These are phyloP conservation scores for Machimus rusticus DNA, from an alignment of 2,888 invertebrate genomes.

Conservation along the genomic window DNA sequence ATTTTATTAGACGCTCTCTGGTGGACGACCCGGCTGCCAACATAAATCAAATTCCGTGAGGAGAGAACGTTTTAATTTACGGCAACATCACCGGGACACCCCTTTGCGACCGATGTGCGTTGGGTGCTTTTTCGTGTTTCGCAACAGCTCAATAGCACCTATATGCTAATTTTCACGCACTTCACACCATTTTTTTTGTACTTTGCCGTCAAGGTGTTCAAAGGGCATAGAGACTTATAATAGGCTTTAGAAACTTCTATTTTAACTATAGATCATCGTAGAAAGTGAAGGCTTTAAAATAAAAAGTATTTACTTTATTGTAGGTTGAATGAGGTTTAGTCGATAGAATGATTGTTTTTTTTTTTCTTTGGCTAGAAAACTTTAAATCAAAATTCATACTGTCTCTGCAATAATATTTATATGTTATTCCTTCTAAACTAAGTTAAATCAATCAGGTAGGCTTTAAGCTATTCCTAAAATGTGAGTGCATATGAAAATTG, in stretches of 20 bases:
- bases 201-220: neutral
- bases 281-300: neutral
- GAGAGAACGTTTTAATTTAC: slow-evolving; percentile 42
- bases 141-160: neutral
- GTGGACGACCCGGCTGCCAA: neutral
- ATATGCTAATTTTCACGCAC: neutral
- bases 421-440: too few relatives aligned
- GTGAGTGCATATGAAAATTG: too few relatives aligned
- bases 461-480: too few relatives aligned
- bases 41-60: slow-evolving; percentile 44
- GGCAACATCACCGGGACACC: slow-evolving; percentile 6
- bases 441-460: too few relatives aligned
- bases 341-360: too few relatives aligned
- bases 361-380: too few relatives aligned
- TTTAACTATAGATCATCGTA: too few relatives aligned
- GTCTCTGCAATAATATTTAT: too few relatives aligned
- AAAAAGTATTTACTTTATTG: neutral
- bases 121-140: neutral
- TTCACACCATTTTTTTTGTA: neutral
- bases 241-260: too few relatives aligned
- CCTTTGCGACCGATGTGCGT: neutral
- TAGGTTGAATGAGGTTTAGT: too few relatives aligned
- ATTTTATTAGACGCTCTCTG: slow-evolving; percentile 39
- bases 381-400: too few relatives aligned
- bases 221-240: neutral